Evolutionary conservation across 2,888 invertebrate genomes (phyloP).

Genomic region (Trichopria drosophilae): DNA sequence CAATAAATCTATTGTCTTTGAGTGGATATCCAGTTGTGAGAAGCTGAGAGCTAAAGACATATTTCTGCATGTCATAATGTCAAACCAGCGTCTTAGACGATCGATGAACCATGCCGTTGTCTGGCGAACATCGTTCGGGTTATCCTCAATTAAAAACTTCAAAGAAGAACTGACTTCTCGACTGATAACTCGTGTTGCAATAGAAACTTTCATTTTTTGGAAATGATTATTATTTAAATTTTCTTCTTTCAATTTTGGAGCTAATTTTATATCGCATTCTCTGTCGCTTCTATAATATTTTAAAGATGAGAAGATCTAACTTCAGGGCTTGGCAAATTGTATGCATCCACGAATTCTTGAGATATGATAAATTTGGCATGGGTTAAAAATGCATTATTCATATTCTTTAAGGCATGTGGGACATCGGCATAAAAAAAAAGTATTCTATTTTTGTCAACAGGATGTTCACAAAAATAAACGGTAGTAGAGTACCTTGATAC

Average conservation of each 20-base stretch:
- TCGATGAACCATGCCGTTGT: constrained; percentile 4
- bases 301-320: constrained; percentile 8
- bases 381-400: constrained; percentile 15
- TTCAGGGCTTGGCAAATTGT: constrained; percentile 12
- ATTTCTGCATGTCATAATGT: not conserved
- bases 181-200: constrained; percentile 6
- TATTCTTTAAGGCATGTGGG: constrained; percentile 27
- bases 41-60: not conserved
- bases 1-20: not conserved
- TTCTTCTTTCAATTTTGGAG: constrained; percentile 20
- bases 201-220: constrained; percentile 23
- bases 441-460: constrained; percentile 26
- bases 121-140: not conserved
- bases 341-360: constrained; percentile 4
- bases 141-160: constrained; percentile 1
- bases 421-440: constrained; percentile 25
- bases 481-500: constrained; percentile 10
- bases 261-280: constrained; percentile 21
- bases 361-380: constrained; percentile 13
- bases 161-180: not conserved
- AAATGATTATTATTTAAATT: constrained; percentile 19
- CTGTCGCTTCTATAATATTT: constrained; percentile 15
- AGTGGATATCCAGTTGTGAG: not conserved
- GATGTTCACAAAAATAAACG: constrained; percentile 31
- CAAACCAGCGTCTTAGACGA: constrained; percentile 5